Conservation (phyloP, 2,113 vertebrate species). For the Tupaia chinensis region DNA sequence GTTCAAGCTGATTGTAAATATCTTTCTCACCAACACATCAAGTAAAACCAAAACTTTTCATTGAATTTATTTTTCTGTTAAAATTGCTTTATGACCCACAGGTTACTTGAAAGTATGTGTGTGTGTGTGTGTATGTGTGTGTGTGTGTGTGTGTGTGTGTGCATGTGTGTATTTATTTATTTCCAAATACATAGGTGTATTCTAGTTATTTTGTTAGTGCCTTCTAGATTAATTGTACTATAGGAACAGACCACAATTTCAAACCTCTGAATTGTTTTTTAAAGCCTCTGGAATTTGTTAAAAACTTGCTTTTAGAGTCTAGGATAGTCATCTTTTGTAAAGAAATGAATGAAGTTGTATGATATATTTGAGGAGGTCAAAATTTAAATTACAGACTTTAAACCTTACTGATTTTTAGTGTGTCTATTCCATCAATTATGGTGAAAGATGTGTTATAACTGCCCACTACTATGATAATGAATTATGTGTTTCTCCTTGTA, state of each 20-base stretch:
- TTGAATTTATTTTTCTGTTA: constrained; percentile 15
- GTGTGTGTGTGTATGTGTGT: no score
- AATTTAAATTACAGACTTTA: constrained; percentile 25
- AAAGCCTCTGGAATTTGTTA: background rate
- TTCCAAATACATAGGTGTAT: constrained; percentile 35
- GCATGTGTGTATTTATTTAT: background rate
- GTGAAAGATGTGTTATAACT: background rate
- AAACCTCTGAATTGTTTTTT: background rate
- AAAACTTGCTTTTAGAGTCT: constrained; percentile 14
- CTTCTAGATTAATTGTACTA: constrained; percentile 47
- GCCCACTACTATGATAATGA: background rate
- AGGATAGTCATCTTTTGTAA: background rate
- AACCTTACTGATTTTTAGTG: background rate
- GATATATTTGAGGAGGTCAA: background rate
- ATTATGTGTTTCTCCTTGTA: background rate
- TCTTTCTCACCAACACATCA: constrained; percentile 16
- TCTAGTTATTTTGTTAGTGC: constrained; percentile 5
- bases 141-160: no score
- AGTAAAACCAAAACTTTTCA: constrained; percentile 55
- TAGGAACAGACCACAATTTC: background rate
- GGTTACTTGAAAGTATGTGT: constrained; percentile 16
- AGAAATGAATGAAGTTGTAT: constrained; percentile 2
- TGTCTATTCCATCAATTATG: background rate
- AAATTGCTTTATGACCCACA: constrained; percentile 34
- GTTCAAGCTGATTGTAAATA: constrained; percentile 52